Evolutionary conservation across 2,888 invertebrate species (phyloP).

Genomic region (Helobdella robusta): DNA sequence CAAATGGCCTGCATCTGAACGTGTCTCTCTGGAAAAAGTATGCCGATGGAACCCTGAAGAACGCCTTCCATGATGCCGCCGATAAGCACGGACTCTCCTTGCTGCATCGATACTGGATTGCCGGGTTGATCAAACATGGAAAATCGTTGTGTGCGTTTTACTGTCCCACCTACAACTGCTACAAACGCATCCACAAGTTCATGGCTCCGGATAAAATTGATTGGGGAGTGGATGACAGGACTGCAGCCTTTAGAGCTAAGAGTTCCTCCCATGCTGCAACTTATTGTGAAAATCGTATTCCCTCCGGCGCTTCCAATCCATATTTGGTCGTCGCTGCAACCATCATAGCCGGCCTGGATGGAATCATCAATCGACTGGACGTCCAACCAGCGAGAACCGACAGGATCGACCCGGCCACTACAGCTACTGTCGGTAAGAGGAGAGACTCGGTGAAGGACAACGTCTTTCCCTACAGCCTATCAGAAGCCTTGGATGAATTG

Average conservation of each 20-base stretch:
- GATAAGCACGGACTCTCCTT: conserved; percentile 23
- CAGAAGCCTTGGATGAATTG: conserved; percentile 27
- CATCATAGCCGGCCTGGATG: conserved; percentile 35
- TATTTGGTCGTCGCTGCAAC: conserved; percentile 33
- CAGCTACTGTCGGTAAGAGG: background rate
- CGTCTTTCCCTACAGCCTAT: conserved; percentile 24
- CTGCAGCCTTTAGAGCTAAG: conserved; percentile 25
- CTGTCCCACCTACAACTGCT: conserved; percentile 33
- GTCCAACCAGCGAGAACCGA: conserved; percentile 9
- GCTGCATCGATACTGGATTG: conserved; percentile 28
- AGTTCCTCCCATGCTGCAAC: conserved; percentile 18
- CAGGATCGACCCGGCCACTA: background rate
- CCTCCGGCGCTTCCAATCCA: conserved; percentile 30
- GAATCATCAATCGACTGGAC: conserved; percentile 26
- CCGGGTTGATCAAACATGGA: conserved; percentile 31
- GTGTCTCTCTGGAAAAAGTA: conserved; percentile 30
- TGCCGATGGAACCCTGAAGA: background rate
- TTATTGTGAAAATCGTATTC: conserved; percentile 31
- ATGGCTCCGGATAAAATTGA: conserved; percentile 21
- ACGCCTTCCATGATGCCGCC: conserved; percentile 26
- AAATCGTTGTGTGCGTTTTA: conserved; percentile 30
- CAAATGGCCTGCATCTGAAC: conserved; percentile 33
- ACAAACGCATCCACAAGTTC: conserved; percentile 26
- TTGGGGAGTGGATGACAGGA: conserved; percentile 29
- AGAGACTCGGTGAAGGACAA: background rate